phyloP scores from a whole-genome alignment of 2,113 vertebrate genomes.

The Isichthys henryi region DNA sequence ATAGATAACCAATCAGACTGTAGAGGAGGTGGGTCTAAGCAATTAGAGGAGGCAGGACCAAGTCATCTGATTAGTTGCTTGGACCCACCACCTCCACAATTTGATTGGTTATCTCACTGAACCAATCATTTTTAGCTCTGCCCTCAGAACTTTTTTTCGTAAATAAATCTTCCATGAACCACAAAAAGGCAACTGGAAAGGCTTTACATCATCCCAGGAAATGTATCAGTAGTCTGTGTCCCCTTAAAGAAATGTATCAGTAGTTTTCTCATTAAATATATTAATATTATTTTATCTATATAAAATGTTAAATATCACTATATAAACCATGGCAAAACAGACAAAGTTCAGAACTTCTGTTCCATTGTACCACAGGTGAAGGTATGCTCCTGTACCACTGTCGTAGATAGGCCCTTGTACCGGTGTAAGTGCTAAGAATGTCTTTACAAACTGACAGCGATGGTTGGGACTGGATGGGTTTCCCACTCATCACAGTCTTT shows the following conservation, averaged over 20 bases:
- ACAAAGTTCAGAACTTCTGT: neutral
- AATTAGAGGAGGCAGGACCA: no score
- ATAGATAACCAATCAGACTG: no score
- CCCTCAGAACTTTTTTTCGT: no score
- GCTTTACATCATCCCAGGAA: conserved; percentile 45
- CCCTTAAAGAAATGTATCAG: conserved; percentile 49
- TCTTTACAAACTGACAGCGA: neutral
- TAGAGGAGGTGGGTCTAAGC: no score
- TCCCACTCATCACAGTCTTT: neutral
- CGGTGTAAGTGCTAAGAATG: neutral
- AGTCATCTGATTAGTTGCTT: no score
- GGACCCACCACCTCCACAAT: no score
- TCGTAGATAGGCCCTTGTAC: neutral
- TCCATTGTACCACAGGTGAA: neutral
- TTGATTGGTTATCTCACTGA: no score
- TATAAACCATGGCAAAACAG: conserved; percentile 17
- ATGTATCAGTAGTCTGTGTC: conserved; percentile 37
- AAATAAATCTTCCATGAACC: neutral
- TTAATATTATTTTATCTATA: conserved; percentile 87
- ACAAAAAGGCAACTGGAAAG: conserved; percentile 41
- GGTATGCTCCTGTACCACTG: neutral
- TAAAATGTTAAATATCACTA: conserved; percentile 88
- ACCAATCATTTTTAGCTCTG: no score
- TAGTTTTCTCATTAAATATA: conserved; percentile 85
- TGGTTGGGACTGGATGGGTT: neutral